phyloP scores from a whole-genome alignment of 1,140 invertebrate genomes.

The Coelopa frigida region DNA sequence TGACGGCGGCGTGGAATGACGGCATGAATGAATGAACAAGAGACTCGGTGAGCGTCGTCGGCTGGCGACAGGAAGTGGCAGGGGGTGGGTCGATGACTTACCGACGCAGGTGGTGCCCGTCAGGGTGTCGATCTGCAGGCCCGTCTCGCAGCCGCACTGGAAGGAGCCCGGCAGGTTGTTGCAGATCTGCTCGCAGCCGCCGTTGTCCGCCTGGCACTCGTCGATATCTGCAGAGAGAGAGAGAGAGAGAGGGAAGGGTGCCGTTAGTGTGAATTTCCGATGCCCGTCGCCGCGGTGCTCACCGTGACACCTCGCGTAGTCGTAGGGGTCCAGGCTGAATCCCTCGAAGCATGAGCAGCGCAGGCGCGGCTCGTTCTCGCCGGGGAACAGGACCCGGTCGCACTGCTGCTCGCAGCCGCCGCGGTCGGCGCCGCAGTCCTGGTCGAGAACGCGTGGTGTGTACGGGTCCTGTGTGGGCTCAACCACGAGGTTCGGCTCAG shows the following conservation, averaged over 20 bases:
- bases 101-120: conserved; percentile 39
- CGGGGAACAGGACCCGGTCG: conserved; percentile 28
- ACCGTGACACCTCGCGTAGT: conserved; percentile 36
- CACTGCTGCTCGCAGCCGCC: conserved; percentile 43
- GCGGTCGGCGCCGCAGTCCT: conserved; percentile 28
- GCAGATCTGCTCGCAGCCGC: conserved; percentile 54
- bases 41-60: not conserved
- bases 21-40: not conserved
- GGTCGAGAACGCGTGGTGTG: conserved; percentile 27
- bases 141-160: conserved; percentile 59
- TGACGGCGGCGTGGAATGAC: not conserved
- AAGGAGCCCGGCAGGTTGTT: conserved; percentile 65
- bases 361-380: conserved; percentile 31
- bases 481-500: conserved; percentile 18
- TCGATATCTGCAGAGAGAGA: conserved; percentile 56
- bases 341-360: conserved; percentile 35
- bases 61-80: too few relatives aligned
- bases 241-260: not conserved
- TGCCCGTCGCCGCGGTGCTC: conserved; percentile 6
- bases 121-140: conserved; percentile 36
- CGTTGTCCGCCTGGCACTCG: conserved; percentile 66
- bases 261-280: not conserved
- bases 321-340: conserved; percentile 30
- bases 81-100: too few relatives aligned
- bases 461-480: conserved; percentile 28